Evolutionary conservation across 2,797 vertebrate species (phyloP), one percentile per base, ranked within the genome.

Genomic region (Enteromius fasciolatus): DNA sequence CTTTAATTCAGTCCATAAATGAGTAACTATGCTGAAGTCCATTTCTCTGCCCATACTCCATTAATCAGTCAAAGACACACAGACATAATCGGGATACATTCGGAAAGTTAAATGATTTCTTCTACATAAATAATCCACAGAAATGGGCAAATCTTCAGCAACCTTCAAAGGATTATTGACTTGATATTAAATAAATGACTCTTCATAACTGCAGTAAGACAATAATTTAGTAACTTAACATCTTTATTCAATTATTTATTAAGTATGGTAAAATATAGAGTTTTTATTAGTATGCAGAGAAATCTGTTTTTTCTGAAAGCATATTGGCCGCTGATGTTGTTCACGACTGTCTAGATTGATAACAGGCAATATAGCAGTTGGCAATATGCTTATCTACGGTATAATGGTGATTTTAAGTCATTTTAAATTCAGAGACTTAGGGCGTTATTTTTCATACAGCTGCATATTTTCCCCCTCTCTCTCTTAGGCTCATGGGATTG

Each of bases 401-500:
- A 36, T 64, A 64, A 64, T 64, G 28, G 28, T 33, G 61, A 31
- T 63, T 63, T 61, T 17, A 46, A 46, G n/a, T 44, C 5, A 46
- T 46, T 46, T 23, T 69, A 15, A 64, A 44, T 69, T 46, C 14
- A 69, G 14, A 0, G 23, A 46, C 20, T n/a, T n/a, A 1, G 2
- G 14, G 2, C 4, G 23, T 4, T 59, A 17, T 39, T 44, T 69
- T 33, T 78, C 23, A 77, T 25, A 54, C n/a, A 2, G 59, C 31
- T 52, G 36, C 17, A 39, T 76, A 31, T 14, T 15, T 18, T 67
- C 89, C 75, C 89, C 85, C 68, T 72, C 85, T 39, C 11, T 25
- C 67, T 83, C 48, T 81, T 63, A 95, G 95, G 92, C 86, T 87
- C 78, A 9, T 74, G 94, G 92, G 78, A 88, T 83, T 80, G 86